Evolutionary conservation across 2,888 invertebrate genomes (phyloP).

Genomic region (Neelides folsomi): DNA sequence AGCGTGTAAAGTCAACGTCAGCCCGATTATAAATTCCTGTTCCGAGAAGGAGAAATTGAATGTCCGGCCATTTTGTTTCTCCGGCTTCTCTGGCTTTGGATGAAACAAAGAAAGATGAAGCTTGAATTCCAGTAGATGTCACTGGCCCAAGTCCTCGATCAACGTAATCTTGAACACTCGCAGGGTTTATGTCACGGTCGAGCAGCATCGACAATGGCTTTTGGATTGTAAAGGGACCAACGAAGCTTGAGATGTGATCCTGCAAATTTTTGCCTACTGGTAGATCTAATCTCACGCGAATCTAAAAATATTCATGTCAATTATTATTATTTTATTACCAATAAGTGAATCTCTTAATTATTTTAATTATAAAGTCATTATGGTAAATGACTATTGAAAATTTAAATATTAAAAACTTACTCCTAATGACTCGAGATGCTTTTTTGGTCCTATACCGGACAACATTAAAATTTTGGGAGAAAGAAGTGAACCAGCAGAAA

Average conservation of each 20-base stretch:
- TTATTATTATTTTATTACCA: neutral
- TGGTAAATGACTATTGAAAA: too few relatives aligned
- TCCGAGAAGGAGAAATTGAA: slow-evolving; percentile 26
- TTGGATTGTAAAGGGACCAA: slow-evolving; percentile 29
- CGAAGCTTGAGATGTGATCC: slow-evolving; percentile 17
- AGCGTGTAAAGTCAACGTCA: slow-evolving; percentile 21
- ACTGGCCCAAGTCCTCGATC: slow-evolving; percentile 25
- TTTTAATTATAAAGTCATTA: too few relatives aligned
- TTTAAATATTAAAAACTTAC: slow-evolving; percentile 8
- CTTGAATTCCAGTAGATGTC: slow-evolving; percentile 23
- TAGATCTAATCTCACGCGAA: slow-evolving; percentile 19
- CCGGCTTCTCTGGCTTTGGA: slow-evolving; percentile 10
- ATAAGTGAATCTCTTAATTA: neutral
- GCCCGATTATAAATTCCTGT: slow-evolving; percentile 18
- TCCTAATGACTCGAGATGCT: slow-evolving; percentile 20
- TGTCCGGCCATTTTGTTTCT: slow-evolving; percentile 23
- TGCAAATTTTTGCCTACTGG: slow-evolving; percentile 30
- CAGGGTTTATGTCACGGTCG: slow-evolving; percentile 25
- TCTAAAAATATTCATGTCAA: slow-evolving; percentile 10
- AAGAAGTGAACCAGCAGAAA: slow-evolving; percentile 19
- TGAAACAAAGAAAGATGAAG: slow-evolving; percentile 16
- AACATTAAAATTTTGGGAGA: slow-evolving; percentile 25
- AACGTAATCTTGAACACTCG: slow-evolving; percentile 19
- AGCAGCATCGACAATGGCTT: slow-evolving; percentile 22
- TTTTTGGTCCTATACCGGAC: slow-evolving; percentile 25